Percentiles rank a stretch among this genome's conserved stretches.
Conservation (phyloP, 2,797 vertebrate species). For the Rhynchotus rufescens region DNA sequence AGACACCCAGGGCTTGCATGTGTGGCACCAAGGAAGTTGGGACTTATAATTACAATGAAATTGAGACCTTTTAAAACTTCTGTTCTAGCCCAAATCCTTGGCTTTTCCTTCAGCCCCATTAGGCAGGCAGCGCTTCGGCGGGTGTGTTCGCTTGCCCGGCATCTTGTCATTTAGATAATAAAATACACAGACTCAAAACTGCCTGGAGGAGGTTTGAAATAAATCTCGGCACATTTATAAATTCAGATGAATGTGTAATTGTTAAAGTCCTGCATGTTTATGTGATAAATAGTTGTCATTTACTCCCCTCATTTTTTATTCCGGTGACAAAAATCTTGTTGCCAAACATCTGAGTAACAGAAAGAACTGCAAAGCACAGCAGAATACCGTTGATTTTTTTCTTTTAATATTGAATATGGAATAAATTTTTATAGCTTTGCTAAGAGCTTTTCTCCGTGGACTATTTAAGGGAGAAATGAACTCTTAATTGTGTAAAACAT, state of each 20-base stretch:
- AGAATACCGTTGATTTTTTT: background rate
- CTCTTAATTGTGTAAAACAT: background rate
- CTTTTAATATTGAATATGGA: background rate
- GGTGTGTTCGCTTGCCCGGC: background rate
- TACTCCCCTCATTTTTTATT: slow-evolving; percentile 8
- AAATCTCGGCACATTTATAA: slow-evolving; percentile 24
- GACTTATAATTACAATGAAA: background rate
- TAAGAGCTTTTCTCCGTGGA: background rate
- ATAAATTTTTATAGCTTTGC: background rate
- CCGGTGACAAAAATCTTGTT: background rate
- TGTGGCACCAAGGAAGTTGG: background rate
- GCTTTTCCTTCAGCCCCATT: background rate
- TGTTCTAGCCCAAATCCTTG: background rate
- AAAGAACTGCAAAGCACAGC: background rate
- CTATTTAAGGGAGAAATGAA: background rate
- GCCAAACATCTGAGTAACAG: background rate
- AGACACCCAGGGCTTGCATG: too few species aligned
- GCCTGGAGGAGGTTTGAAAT: slow-evolving; percentile 13
- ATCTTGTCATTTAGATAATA: slow-evolving; percentile 17
- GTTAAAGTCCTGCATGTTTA: slow-evolving; percentile 2
- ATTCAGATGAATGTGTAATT: slow-evolving; percentile 21
- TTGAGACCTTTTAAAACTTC: background rate
- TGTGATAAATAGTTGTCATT: slow-evolving; percentile 9
- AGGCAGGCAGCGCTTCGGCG: background rate
- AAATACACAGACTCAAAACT: slow-evolving; percentile 31